Percentiles rank a stretch among this genome's conserved stretches.
Conservation (phyloP, 2,888 invertebrate genomes). For the Drosophila histrio region DNA sequence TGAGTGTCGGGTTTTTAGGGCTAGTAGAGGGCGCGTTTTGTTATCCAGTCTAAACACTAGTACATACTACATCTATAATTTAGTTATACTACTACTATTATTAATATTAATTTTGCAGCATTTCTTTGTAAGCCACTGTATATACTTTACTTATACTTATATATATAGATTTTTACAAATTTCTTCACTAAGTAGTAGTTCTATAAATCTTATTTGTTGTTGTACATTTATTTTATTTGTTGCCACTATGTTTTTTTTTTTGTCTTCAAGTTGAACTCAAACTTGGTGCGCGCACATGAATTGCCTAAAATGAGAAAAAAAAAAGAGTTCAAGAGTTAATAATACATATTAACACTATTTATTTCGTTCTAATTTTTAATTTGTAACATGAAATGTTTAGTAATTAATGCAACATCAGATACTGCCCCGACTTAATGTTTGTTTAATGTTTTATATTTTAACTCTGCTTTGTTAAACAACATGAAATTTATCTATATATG, state of each 20-base stretch:
- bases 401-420: constrained; percentile 74
- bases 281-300: constrained; percentile 47
- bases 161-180: constrained; percentile 19
- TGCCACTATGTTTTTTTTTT: constrained; percentile 30
- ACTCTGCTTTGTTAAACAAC: constrained; percentile 68
- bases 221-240: constrained; percentile 44
- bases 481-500: constrained; percentile 76
- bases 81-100: constrained; percentile 22
- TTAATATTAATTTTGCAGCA: constrained; percentile 48
- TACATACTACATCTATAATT: constrained; percentile 26
- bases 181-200: constrained; percentile 57
- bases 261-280: constrained; percentile 13
- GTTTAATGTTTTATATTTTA: constrained; percentile 63
- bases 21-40: constrained; percentile 35
- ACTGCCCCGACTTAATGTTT: constrained; percentile 78
- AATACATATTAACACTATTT: constrained; percentile 69
- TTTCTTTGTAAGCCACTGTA: constrained; percentile 46
- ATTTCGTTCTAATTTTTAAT: constrained; percentile 76
- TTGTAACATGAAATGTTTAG: constrained; percentile 70
- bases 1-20: constrained; percentile 35
- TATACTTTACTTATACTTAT: constrained; percentile 22
- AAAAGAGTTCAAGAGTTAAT: constrained; percentile 44
- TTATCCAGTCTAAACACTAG: constrained; percentile 60
- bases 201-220: constrained; percentile 53
- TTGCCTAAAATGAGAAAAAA: constrained; percentile 50